Conservation (phyloP, 2,888 invertebrate species). For the Rhogogaster chlorosoma region DNA sequence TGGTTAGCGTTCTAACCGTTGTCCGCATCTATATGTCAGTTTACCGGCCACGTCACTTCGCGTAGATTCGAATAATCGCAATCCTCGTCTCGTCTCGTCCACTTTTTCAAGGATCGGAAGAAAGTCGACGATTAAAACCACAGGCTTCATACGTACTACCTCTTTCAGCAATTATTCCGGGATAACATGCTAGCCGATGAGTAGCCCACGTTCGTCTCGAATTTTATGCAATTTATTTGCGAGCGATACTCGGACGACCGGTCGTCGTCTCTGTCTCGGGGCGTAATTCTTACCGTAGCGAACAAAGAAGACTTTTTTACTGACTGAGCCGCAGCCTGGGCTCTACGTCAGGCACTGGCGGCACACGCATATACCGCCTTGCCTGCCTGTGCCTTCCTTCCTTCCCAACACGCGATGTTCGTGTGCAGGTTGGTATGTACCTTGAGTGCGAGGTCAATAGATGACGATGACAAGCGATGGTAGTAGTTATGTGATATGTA, state of each 20-base stretch:
- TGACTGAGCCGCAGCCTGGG: constrained; percentile 26
- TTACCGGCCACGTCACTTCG: constrained; percentile 29
- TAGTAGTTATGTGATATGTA: not conserved
- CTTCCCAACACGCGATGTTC: constrained; percentile 19
- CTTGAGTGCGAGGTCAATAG: constrained; percentile 35
- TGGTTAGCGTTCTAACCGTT: constrained; percentile 32
- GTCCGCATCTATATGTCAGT: constrained; percentile 35
- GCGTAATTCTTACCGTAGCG: constrained; percentile 29
- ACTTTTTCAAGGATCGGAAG: not conserved
- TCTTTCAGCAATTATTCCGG: not conserved
- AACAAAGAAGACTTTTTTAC: constrained; percentile 51
- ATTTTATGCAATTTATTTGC: constrained; percentile 11
- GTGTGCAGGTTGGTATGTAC: constrained; percentile 18
- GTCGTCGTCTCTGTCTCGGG: constrained; percentile 26
- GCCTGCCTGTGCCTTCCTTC: not conserved
- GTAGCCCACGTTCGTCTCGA: not conserved
- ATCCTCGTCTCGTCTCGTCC: not conserved
- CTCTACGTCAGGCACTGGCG: constrained; percentile 38
- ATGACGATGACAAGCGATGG: not conserved
- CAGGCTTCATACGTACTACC: not conserved
- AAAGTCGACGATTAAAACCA: not conserved
- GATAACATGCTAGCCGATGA: not conserved
- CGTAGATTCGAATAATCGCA: not conserved
- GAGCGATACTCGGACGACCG: constrained; percentile 27
- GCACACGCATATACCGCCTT: constrained; percentile 30